Evolutionary conservation across 2,113 vertebrate genomes (phyloP), one percentile per base, ranked within the genome.

Genomic region (Stegastes partitus): DNA sequence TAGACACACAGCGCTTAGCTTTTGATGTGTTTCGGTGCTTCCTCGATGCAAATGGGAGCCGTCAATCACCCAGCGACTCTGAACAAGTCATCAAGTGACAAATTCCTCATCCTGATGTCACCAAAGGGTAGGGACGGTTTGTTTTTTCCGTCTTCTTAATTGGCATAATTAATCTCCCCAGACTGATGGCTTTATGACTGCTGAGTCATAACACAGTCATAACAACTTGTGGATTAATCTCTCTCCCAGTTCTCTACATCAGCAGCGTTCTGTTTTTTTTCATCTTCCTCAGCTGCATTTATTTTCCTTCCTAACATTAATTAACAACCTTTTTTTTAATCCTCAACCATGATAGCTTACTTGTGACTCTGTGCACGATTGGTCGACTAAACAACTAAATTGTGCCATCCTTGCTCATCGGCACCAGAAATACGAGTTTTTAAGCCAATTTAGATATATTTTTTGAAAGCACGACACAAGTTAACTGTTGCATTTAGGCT

Each of bases 41-140:
- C 57, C 26, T 53, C 23, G 1, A 44, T 53, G 53, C 54, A 68
- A 72, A 81, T 81, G 68, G 64, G 74, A 67, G 53, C 21, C 14
- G 22, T 74, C 73, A 77, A 74, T 84, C 78, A 80, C 56, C 57
- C 39, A 31, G 74, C n/a, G 61, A 53, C 56, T 59, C 31, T 11
- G 50, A 86, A 68, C 68, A 68, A 74, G 58, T 72, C 68, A 47
- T 77, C 78, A 81, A 89, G 86, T 87, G 90, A 74, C 82, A 92
- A 76, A 93, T 94, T 92, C 91, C 86, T 87, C 87, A 84, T 66
- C 25, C 39, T 22, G 19, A 70, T 82, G 83, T 82, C 83, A 86
- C 78, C 61, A 53, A 39, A 51, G 68, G 74, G 76, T 74, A 62
- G 80, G 76, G 72, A 68, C 68, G 49, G 55, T 82, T 78, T 85